Conservation (phyloP, 2,113 vertebrate species). For the Mirounga angustirostris region DNA sequence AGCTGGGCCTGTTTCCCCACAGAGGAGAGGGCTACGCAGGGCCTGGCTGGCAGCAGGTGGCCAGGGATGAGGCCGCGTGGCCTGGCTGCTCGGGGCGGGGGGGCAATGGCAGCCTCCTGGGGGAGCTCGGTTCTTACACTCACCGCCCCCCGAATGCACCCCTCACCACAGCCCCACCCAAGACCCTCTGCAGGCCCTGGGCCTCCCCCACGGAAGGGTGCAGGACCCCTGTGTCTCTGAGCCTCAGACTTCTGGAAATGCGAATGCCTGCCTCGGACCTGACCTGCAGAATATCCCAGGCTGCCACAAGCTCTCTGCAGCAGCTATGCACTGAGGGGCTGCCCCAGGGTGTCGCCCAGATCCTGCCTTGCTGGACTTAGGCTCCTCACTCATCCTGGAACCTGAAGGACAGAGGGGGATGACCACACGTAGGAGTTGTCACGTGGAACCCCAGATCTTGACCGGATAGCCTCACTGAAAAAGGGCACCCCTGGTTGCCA, state of each 20-base stretch:
- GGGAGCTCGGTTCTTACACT: not conserved
- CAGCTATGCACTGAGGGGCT: not conserved
- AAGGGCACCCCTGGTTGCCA: not conserved
- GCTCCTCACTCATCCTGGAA: accelerated
- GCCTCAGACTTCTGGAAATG: not conserved
- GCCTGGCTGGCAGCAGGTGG: not conserved
- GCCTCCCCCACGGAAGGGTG: accelerated
- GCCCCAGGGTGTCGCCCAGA: not conserved
- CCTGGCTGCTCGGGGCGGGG: not conserved
- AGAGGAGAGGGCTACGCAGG: not conserved
- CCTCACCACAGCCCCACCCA: not conserved
- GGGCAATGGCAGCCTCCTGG: not conserved
- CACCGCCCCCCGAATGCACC: not conserved
- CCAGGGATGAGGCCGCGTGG: accelerated
- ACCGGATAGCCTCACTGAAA: accelerated
- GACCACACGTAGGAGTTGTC: accelerated
- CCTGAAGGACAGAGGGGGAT: accelerated
- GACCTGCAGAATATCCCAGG: not conserved
- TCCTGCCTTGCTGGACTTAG: not conserved
- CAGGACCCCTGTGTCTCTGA: not conserved
- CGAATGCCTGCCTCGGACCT: accelerated
- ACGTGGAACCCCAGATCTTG: not conserved
- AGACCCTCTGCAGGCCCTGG: not conserved
- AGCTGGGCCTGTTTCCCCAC: not conserved
- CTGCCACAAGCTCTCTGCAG: accelerated